Percentiles rank a stretch among this genome's conserved stretches.
phyloP scores from a whole-genome alignment of 2,888 invertebrate species.

The Cosmorhoe ocellata region DNA sequence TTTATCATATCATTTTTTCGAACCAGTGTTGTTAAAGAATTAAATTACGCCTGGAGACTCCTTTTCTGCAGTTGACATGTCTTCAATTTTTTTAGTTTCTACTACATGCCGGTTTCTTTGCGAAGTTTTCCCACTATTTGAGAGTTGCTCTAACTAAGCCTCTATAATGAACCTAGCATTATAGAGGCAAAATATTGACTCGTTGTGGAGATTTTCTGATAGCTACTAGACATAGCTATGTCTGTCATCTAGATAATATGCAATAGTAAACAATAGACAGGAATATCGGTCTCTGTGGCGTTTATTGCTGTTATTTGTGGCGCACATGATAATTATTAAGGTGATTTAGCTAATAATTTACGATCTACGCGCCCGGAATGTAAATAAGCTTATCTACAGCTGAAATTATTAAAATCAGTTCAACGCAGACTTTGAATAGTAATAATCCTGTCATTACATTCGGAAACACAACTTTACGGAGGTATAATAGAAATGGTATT shows the following conservation, averaged over 20 bases:
- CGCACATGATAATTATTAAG: constrained; percentile 30
- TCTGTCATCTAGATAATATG: constrained; percentile 3
- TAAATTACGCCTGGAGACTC: no score
- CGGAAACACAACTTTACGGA: constrained; percentile 11
- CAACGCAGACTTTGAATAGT: constrained; percentile 39
- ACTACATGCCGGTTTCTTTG: no score
- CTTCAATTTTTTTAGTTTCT: no score
- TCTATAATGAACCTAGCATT: no score
- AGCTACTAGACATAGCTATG: no score
- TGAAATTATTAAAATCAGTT: constrained; percentile 46
- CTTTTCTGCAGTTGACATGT: no score
- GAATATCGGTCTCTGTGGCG: constrained; percentile 9
- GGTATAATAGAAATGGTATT: not conserved
- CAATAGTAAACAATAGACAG: constrained; percentile 25
- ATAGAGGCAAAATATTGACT: no score
- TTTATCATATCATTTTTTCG: no score
- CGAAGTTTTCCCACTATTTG: no score
- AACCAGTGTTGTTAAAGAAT: no score
- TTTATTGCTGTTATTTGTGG: constrained; percentile 37
- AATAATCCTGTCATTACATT: constrained; percentile 34
- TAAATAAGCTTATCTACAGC: constrained; percentile 32
- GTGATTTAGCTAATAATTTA: constrained; percentile 38
- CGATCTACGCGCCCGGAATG: constrained; percentile 28
- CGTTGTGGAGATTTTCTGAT: no score
- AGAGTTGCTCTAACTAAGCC: no score